Percentiles rank a stretch among this genome's conserved stretches.
Conservation (phyloP, 2,113 vertebrate species). For the Ophthalmolycus amberensis region DNA sequence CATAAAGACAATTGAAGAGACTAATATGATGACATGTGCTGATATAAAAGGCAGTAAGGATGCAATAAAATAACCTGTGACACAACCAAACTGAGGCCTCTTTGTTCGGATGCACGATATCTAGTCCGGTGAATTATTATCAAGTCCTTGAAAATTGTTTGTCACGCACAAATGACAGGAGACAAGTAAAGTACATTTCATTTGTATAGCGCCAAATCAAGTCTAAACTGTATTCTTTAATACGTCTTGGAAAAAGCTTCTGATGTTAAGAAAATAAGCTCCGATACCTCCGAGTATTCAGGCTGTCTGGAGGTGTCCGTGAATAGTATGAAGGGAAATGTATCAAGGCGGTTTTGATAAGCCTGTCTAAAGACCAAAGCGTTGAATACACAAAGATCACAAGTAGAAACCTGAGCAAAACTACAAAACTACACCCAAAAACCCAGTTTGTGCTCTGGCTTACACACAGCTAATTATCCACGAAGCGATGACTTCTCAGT, state of each 20-base stretch:
- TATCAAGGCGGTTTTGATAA: background rate
- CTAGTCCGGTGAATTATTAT: background rate
- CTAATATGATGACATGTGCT: background rate
- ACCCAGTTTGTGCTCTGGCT: background rate
- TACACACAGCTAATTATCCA: background rate
- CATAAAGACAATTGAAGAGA: background rate
- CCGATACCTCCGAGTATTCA: background rate
- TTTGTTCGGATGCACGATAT: background rate
- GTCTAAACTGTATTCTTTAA: background rate
- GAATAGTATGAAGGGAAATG: background rate
- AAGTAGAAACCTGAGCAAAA: background rate
- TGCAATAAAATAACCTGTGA: background rate
- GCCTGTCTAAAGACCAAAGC: background rate
- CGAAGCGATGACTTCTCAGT: slow-evolving; percentile 32
- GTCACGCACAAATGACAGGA: background rate
- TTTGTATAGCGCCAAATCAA: background rate
- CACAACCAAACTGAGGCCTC: background rate
- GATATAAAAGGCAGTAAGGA: background rate
- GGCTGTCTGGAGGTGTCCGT: background rate
- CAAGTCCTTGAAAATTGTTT: background rate
- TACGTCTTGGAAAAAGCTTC: background rate
- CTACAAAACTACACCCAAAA: background rate
- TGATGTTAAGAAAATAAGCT: background rate
- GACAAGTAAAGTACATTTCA: background rate
- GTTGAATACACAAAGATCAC: background rate